Percentiles rank a stretch among this genome's conserved stretches.
Conservation (phyloP, 2,888 invertebrate genomes). For the Epinotia demarniana region DNA sequence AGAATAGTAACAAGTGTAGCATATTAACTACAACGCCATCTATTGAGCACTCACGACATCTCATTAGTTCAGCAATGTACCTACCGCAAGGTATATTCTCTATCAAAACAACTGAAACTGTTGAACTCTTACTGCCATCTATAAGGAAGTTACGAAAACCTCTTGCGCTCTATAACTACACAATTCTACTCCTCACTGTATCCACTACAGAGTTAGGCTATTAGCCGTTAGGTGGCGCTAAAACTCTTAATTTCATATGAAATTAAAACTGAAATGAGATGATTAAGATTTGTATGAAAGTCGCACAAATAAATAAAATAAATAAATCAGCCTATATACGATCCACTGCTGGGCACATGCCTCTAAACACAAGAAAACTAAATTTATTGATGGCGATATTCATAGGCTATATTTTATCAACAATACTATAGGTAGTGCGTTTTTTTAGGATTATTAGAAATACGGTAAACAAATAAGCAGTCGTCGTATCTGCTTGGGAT, state of each 20-base stretch:
- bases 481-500: too few species aligned
- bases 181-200: background rate
- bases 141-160: background rate
- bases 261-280: background rate
- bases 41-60: background rate
- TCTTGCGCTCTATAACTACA: background rate
- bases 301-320: too few species aligned
- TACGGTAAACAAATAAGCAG: too few species aligned
- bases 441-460: too few species aligned
- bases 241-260: background rate
- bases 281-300: too few species aligned
- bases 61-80: background rate
- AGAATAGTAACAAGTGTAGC: background rate
- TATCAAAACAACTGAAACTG: background rate
- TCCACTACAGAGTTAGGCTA: conserved; percentile 16
- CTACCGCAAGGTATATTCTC: background rate
- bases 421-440: too few species aligned
- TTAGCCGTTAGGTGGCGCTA: conserved; percentile 7
- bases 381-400: too few species aligned
- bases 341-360: too few species aligned
- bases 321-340: too few species aligned
- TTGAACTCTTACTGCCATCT: conserved; percentile 4
- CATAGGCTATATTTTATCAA: too few species aligned
- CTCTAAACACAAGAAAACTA: too few species aligned
- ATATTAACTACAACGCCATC: conserved; percentile 15